Percentiles rank a stretch among this genome's conserved stretches.
These are phyloP conservation scores for Melinopterus prodromus DNA, from an alignment of 2,888 invertebrate genomes.

Conservation along the genomic window DNA sequence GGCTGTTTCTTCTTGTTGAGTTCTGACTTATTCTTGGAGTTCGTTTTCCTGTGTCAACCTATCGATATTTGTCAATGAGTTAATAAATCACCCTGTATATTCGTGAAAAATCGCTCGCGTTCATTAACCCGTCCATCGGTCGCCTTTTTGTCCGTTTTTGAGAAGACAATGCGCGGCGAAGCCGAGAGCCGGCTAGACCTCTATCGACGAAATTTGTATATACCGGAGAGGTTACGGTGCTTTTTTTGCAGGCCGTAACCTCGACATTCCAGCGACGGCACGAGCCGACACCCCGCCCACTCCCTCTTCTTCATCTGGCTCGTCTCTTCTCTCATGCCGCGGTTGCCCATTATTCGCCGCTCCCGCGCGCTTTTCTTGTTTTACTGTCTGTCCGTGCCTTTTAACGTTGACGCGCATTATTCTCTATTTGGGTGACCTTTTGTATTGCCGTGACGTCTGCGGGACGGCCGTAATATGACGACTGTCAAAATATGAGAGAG, in stretches of 20 bases:
- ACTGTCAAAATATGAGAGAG: too few species aligned
- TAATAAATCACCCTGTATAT: neutral
- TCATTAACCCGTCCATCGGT: neutral
- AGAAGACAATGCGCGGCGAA: neutral
- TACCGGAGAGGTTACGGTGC: neutral
- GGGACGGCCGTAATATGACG: too few species aligned
- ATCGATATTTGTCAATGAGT: too few species aligned
- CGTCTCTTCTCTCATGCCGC: conserved; percentile 8
- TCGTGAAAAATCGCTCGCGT: neutral
- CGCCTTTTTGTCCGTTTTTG: neutral
- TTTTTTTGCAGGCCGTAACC: conserved; percentile 23
- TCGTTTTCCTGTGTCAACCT: too few species aligned
- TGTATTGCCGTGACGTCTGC: too few species aligned
- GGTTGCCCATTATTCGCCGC: neutral
- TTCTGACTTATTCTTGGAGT: too few species aligned
- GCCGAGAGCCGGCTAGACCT: neutral
- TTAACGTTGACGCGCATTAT: too few species aligned
- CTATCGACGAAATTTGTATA: neutral
- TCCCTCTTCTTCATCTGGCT: conserved; percentile 10
- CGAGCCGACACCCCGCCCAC: conserved; percentile 22
- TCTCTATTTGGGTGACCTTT: too few species aligned
- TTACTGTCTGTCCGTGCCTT: too few species aligned
- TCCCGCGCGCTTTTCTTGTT: too few species aligned
- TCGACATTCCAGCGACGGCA: conserved; percentile 26
- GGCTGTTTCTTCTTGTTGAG: too few species aligned